Evolutionary conservation across 2,888 invertebrate species (phyloP), one percentile per base, ranked within the genome.

Genomic region (Ditula angustiorana): DNA sequence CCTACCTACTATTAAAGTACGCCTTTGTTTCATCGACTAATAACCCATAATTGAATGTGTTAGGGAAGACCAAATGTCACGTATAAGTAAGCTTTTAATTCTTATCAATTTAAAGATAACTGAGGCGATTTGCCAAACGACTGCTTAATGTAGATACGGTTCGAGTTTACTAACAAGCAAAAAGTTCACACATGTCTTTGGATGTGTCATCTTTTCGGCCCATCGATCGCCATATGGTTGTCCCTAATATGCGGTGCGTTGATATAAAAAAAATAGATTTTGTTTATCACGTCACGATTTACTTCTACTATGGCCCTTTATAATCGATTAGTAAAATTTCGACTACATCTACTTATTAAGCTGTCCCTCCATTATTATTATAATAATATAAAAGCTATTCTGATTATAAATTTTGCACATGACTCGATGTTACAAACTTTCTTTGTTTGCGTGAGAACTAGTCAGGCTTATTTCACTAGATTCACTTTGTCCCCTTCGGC

Each of bases 381-480:
- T 57, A 41, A 56, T 56, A 56, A 13, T 33, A 52, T 57, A 41
- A 56, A 49, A 56, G 28, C 55, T 16, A 52, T 35, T 49, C 23
- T 21, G 30, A 52, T 46, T 33, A 52, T 52, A 50, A 64, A 58
- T 64, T 64, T 58, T 58, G 64, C 64, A 64, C 64, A 64, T 64
- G 59, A 59, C 53, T 59, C 52, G 13, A 59, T 64, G 11, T 57
- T 57, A 52, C 26, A 19, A 33, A 11, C 10, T 44, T 53, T 46
- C 44, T 58, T 64, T 64, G 64, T 72, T 75, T 74, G 78, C 89
- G 90, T 90, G 90, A 87, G 90, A 90, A 88, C 82, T 75, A 71
- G 57, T 57, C 47, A 78, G 81, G 78, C 75, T 69, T 67, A 74
- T 80, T 73, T 70, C 69, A 67, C 74, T 75, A 83, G 75, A 72